These are phyloP conservation scores for Conops quadrifasciatus DNA, from an alignment of 2,888 invertebrate species.

Conservation along the genomic window DNA sequence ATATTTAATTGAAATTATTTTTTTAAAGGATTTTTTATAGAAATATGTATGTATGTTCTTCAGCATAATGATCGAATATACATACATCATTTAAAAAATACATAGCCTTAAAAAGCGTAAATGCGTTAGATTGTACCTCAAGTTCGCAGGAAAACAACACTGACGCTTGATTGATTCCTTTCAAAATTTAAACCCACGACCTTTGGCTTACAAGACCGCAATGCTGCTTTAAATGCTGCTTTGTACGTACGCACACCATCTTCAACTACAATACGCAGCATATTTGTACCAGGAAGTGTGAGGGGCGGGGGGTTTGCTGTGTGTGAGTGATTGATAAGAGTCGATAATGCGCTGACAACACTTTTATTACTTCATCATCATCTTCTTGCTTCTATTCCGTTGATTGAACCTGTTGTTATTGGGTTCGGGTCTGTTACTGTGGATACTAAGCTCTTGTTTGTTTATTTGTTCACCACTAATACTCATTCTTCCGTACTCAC, in stretches of 20 bases:
- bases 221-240: neutral
- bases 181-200: no score
- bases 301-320: slow-evolving; percentile 16
- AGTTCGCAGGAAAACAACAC: no score
- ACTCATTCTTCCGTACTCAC: neutral
- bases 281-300: neutral
- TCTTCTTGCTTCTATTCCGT: no score
- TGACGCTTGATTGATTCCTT: no score
- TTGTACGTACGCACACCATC: neutral
- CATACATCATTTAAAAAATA: no score
- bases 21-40: no score
- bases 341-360: slow-evolving; percentile 44
- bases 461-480: neutral
- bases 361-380: slow-evolving; percentile 33
- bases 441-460: neutral
- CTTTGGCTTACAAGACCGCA: neutral
- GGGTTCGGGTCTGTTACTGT: slow-evolving; percentile 14
- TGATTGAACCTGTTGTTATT: no score
- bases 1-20: no score
- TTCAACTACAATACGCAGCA: neutral
- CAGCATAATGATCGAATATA: no score
- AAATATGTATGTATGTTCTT: no score
- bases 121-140: no score
- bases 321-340: slow-evolving; percentile 46
- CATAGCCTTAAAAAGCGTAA: no score